Evolutionary conservation across 2,797 vertebrate genomes (phyloP).

Genomic region (Aratinga solstitialis): DNA sequence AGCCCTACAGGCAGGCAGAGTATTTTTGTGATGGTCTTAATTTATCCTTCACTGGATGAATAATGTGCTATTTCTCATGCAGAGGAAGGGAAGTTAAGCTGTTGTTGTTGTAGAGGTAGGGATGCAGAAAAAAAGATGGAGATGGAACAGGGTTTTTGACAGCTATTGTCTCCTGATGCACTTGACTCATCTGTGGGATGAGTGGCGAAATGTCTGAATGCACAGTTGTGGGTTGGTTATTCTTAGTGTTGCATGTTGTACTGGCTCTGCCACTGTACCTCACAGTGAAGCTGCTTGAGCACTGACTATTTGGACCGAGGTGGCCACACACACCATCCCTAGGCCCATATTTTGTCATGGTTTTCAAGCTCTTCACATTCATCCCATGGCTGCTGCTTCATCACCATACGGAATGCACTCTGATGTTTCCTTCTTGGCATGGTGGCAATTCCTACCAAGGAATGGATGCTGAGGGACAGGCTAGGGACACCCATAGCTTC

Average conservation of each 20-base stretch:
- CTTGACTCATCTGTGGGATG: neutral
- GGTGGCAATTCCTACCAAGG: neutral
- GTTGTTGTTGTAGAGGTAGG: neutral
- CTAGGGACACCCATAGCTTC: neutral
- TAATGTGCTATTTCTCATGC: neutral
- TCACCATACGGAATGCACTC: accelerated
- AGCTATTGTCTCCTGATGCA: neutral
- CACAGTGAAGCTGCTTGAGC: neutral
- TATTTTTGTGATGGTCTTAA: neutral
- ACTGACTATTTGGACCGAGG: neutral
- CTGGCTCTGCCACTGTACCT: neutral
- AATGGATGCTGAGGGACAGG: neutral
- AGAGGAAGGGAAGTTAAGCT: neutral
- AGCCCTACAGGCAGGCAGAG: neutral
- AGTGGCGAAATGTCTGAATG: neutral
- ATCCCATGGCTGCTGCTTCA: neutral
- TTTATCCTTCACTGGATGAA: neutral
- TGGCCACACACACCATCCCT: neutral
- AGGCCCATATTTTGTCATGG: neutral
- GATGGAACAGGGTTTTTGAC: neutral
- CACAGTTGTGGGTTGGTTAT: neutral
- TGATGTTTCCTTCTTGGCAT: neutral
- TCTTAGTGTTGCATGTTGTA: neutral
- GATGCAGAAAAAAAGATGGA: neutral
- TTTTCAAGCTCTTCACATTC: neutral